These are phyloP conservation scores for Morelia viridis DNA, from an alignment of 2,797 vertebrate genomes.

Conservation along the genomic window DNA sequence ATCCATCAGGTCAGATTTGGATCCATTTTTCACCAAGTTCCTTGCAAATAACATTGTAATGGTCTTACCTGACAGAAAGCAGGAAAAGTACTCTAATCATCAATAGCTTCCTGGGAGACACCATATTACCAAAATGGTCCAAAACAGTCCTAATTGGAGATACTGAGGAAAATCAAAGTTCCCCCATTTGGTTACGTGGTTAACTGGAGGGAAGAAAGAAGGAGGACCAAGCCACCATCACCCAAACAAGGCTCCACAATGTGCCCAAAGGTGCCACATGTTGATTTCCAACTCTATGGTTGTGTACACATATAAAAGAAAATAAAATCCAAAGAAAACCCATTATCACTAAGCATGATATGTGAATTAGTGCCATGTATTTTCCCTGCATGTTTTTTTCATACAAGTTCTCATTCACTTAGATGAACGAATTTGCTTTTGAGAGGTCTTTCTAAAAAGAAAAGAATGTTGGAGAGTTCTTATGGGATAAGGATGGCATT, in stretches of 20 bases:
- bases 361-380: background rate
- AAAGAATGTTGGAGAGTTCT: background rate
- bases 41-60: too few species aligned
- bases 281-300: background rate
- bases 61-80: too few species aligned
- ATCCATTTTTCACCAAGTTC: too few species aligned
- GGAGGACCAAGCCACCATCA: background rate
- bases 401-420: background rate
- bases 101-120: background rate
- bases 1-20: too few species aligned
- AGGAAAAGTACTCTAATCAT: background rate
- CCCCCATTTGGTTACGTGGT: too few species aligned
- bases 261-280: background rate
- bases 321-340: background rate
- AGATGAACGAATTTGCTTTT: background rate
- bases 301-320: background rate
- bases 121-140: background rate
- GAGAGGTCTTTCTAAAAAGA: background rate
- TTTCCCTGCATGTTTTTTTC: background rate
- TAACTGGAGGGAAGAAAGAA: background rate
- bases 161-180: too few species aligned
- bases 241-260: background rate
- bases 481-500: background rate
- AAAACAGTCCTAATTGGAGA: background rate
- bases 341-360: background rate